These are phyloP conservation scores for Engystomops pustulosus DNA, from an alignment of 2,113 vertebrate genomes.

Conservation along the genomic window DNA sequence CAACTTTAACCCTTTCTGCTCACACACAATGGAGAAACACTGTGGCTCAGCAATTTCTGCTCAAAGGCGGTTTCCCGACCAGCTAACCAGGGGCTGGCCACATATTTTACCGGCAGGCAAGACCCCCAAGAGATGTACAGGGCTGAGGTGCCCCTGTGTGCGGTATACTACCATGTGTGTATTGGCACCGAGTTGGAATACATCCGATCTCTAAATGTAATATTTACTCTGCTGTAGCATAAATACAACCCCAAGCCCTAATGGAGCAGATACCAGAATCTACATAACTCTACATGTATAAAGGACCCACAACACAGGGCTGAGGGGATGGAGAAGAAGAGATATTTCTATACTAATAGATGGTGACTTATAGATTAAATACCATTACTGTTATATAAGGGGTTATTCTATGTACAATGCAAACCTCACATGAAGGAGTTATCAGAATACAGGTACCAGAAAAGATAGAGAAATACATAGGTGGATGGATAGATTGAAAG, in stretches of 20 bases:
- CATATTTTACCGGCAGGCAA: background rate
- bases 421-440: no score
- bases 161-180: background rate
- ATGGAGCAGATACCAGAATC: conserved; percentile 44
- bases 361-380: conserved; percentile 48
- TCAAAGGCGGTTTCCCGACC: conserved; percentile 6
- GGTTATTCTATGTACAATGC: conserved; percentile 22
- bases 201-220: conserved; percentile 43
- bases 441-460: background rate
- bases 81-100: background rate
- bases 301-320: background rate
- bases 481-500: background rate
- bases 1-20: conserved; percentile 51
- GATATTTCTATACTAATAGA: conserved; percentile 49
- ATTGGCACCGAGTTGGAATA: conserved; percentile 14
- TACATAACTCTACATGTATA: conserved; percentile 32
- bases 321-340: conserved; percentile 28
- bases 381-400: conserved; percentile 51
- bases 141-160: background rate
- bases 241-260: conserved; percentile 44
- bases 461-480: background rate
- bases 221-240: conserved; percentile 28
- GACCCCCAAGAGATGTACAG: background rate
- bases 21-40: conserved; percentile 35
- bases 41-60: conserved; percentile 29